A percentile compares a stretch with the other conserved stretches of the same genome.
These are phyloP conservation scores for Euphydryas editha DNA, from an alignment of 2,888 invertebrate species.

Conservation along the genomic window DNA sequence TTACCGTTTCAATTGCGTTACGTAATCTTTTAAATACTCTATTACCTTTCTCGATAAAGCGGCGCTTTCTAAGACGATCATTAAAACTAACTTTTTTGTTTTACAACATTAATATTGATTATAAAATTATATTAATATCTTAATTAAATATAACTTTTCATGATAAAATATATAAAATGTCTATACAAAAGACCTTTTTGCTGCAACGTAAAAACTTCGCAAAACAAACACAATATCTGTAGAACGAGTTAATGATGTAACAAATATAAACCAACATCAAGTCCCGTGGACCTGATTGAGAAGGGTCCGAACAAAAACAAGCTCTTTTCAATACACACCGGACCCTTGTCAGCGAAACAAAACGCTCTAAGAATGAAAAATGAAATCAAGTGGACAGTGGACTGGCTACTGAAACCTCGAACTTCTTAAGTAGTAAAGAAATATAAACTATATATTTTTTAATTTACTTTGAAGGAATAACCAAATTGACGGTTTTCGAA, in stretches of 20 bases:
- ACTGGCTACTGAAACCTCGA: slow-evolving; percentile 44
- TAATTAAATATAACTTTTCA: too few relatives aligned
- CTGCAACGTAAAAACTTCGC: background rate
- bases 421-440: slow-evolving; percentile 40
- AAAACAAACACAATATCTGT: slow-evolving; percentile 16
- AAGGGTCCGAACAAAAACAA: slow-evolving; percentile 68
- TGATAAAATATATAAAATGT: background rate
- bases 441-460: background rate
- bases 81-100: too few relatives aligned
- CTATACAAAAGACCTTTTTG: background rate
- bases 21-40: too few relatives aligned
- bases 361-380: slow-evolving; percentile 79
- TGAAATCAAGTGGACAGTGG: slow-evolving; percentile 79
- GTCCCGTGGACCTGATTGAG: slow-evolving; percentile 65
- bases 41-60: too few relatives aligned
- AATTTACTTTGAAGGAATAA: too few relatives aligned
- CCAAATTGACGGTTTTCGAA: too few relatives aligned
- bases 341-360: slow-evolving; percentile 77
- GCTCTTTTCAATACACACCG: slow-evolving; percentile 67
- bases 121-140: too few relatives aligned
- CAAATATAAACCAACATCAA: slow-evolving; percentile 47
- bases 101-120: too few relatives aligned
- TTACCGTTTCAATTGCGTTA: too few relatives aligned
- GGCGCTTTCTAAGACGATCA: too few relatives aligned
- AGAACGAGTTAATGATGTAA: slow-evolving; percentile 69